Percentiles rank a stretch among this genome's conserved stretches.
These are phyloP conservation scores for Pteropus alecto DNA, from an alignment of 2,113 vertebrate genomes.

Conservation along the genomic window DNA sequence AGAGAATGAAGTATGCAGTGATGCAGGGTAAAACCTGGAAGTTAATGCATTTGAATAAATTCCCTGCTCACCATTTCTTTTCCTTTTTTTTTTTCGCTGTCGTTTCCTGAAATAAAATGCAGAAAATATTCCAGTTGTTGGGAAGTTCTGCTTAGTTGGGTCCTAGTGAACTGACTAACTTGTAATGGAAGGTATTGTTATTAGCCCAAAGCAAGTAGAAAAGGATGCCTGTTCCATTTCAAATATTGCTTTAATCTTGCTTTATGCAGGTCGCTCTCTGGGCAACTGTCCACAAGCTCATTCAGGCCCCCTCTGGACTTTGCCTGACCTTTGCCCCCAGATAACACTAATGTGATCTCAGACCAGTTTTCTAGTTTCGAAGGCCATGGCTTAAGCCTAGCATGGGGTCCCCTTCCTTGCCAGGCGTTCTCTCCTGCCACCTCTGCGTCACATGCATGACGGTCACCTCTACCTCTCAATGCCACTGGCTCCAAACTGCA, in stretches of 20 bases:
- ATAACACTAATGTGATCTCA: neutral
- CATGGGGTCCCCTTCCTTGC: neutral
- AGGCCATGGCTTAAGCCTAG: neutral
- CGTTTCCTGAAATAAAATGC: constrained; percentile 32
- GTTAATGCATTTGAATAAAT: neutral
- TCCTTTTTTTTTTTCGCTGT: neutral
- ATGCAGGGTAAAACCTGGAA: neutral
- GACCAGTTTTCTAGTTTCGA: neutral
- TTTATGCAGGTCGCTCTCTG: too few relatives aligned
- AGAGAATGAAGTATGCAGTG: too few relatives aligned
- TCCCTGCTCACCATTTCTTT: neutral
- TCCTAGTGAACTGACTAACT: neutral
- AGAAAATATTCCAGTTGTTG: constrained; percentile 10
- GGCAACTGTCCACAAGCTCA: too few relatives aligned
- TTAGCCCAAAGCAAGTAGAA: neutral
- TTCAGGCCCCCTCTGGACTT: neutral
- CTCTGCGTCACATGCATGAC: accelerated
- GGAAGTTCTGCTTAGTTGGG: neutral
- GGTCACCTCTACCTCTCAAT: neutral
- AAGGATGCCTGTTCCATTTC: neutral
- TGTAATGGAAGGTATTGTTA: neutral
- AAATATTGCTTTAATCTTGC: neutral
- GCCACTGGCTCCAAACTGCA: neutral
- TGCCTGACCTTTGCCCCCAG: neutral
- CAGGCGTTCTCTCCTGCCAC: neutral